These are phyloP conservation scores for Junco hyemalis DNA, from an alignment of 2,113 vertebrate species.

Conservation along the genomic window DNA sequence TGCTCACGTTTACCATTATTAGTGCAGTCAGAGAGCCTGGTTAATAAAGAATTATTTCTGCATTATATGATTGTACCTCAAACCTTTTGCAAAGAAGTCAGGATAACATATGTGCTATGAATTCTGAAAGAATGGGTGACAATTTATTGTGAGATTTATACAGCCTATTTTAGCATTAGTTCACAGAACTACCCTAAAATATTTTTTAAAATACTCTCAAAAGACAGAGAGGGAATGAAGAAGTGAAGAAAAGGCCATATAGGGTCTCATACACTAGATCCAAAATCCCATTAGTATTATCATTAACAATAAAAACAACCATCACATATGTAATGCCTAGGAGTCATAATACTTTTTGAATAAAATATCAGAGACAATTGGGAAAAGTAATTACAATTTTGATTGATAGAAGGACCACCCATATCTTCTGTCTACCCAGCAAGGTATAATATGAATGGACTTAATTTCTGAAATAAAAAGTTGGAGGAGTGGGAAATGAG, in stretches of 20 bases:
- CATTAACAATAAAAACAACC: slow-evolving; percentile 57
- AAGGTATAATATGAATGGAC: neutral
- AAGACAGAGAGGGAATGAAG: neutral
- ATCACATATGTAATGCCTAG: neutral
- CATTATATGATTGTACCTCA: slow-evolving; percentile 43
- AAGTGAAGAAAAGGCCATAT: slow-evolving; percentile 17
- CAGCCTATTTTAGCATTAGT: neutral
- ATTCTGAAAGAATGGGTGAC: slow-evolving; percentile 42
- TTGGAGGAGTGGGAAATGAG: neutral
- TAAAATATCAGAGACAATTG: slow-evolving; percentile 25
- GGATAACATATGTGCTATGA: slow-evolving; percentile 16
- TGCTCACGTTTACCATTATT: slow-evolving; percentile 56
- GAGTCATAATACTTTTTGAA: slow-evolving; percentile 37
- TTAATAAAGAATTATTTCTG: slow-evolving; percentile 65
- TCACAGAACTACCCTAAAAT: neutral
- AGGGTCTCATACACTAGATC: neutral
- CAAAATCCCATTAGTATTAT: slow-evolving; percentile 25
- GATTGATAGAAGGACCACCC: slow-evolving; percentile 55
- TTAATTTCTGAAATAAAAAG: slow-evolving; percentile 18
- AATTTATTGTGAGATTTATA: slow-evolving; percentile 6
- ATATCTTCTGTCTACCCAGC: neutral
- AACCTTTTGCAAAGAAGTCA: slow-evolving; percentile 34
- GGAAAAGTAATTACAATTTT: slow-evolving; percentile 49
- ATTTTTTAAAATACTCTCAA: neutral
- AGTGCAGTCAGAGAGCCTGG: slow-evolving; percentile 17